These are phyloP conservation scores for Phalacrocorax pelagicus DNA, from an alignment of 2,113 vertebrate genomes.

Conservation along the genomic window DNA sequence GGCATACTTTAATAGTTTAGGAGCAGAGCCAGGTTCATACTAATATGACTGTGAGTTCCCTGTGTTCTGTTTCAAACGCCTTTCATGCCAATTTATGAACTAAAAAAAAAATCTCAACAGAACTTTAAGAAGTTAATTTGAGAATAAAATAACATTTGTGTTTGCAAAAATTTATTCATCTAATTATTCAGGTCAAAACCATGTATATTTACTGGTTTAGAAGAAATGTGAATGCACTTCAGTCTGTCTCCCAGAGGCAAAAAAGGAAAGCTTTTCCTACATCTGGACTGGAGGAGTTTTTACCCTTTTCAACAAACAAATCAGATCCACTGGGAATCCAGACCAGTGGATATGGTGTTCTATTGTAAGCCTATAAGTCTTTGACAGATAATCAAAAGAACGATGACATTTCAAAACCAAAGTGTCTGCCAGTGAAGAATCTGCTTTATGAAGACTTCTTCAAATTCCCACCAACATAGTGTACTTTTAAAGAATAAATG, in stretches of 20 bases:
- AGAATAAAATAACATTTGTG: not conserved
- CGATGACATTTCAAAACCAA: conserved; percentile 17
- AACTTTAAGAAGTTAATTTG: not conserved
- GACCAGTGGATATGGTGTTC: not conserved
- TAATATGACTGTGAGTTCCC: not conserved
- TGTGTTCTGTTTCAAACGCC: not conserved
- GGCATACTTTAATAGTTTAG: not conserved
- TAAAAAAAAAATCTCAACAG: not conserved
- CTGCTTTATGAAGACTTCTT: not conserved
- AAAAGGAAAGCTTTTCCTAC: not conserved
- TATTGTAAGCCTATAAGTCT: not conserved
- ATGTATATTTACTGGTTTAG: not conserved
- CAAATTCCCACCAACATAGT: not conserved
- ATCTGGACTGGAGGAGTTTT: not conserved
- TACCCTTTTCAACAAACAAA: conserved; percentile 4
- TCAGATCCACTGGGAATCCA: not conserved
- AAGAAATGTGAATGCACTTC: not conserved
- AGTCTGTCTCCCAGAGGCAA: not conserved
- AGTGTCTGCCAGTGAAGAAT: not conserved
- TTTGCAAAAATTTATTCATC: not conserved
- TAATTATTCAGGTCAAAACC: not conserved
- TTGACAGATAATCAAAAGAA: conserved; percentile 10
- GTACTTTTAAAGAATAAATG: not conserved
- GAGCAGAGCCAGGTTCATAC: not conserved
- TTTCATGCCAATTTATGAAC: not conserved